phyloP scores from a whole-genome alignment of 1,140 invertebrate species.

The Papilio polytes region DNA sequence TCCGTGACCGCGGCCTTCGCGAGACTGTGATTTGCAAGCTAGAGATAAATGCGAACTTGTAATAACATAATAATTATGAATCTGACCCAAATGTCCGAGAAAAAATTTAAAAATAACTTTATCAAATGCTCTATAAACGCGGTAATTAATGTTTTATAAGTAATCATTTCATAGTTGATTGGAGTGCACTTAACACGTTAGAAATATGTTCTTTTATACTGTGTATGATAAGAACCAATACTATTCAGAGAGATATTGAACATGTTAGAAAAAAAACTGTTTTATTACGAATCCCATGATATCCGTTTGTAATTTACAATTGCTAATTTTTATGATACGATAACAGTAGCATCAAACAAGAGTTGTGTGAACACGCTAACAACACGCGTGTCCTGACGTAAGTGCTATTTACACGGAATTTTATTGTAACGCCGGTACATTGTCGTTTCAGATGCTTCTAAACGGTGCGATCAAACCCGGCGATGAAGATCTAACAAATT shows the following conservation, averaged over 20 bases:
- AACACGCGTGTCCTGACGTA: constrained; percentile 53
- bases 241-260: background rate
- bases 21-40: background rate
- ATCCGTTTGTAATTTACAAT: background rate
- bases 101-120: constrained; percentile 1
- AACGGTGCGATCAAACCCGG: constrained; percentile 85
- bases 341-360: constrained; percentile 41
- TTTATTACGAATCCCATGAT: background rate
- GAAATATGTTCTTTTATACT: background rate
- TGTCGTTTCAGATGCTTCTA: constrained; percentile 84
- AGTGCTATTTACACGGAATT: constrained; percentile 51
- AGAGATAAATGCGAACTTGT: constrained; percentile 28
- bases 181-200: background rate
- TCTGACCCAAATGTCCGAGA: constrained; percentile 12
- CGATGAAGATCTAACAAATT: constrained; percentile 86
- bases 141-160: background rate
- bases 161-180: background rate
- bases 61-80: constrained; percentile 20
- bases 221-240: background rate
- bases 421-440: constrained; percentile 45
- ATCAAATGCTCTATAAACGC: background rate
- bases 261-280: background rate
- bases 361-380: constrained; percentile 45
- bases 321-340: constrained; percentile 33
- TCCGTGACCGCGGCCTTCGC: constrained; percentile 23